Evolutionary conservation across 2,888 invertebrate genomes (phyloP).

Genomic region (Octodonta nipae): DNA sequence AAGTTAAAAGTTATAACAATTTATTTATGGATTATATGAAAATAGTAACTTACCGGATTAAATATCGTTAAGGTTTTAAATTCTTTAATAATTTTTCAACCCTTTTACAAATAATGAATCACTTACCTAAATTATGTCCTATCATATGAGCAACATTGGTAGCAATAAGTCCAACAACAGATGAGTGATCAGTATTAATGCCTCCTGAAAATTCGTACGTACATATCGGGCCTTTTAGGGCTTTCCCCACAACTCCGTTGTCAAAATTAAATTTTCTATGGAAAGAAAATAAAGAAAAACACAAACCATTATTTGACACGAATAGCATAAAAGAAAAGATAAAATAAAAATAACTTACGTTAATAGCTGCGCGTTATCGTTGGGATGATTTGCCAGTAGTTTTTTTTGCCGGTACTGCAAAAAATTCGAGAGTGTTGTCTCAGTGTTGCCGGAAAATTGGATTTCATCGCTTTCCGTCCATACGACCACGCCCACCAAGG

Average conservation of each 20-base stretch:
- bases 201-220: conserved; percentile 94
- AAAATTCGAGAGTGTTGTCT: conserved; percentile 80
- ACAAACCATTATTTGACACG: background rate
- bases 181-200: conserved; percentile 85
- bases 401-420: conserved; percentile 71
- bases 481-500: conserved; percentile 90
- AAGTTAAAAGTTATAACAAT: too few species aligned
- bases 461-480: conserved; percentile 87
- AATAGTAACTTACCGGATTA: too few species aligned
- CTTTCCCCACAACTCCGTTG: conserved; percentile 94
- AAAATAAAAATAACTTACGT: conserved; percentile 51
- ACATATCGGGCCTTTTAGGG: conserved; percentile 89
- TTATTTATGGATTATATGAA: too few species aligned
- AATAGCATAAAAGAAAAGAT: background rate
- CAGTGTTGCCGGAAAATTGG: conserved; percentile 65
- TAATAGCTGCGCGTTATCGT: conserved; percentile 92
- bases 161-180: conserved; percentile 76
- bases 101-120: background rate
- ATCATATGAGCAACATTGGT: conserved; percentile 97
- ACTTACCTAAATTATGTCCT: conserved; percentile 88
- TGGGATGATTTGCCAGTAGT: conserved; percentile 71
- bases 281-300: conserved; percentile 24
- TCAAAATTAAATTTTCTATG: conserved; percentile 76
- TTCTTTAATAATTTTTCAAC: background rate
- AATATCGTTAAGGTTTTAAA: too few species aligned